These are phyloP conservation scores for Synchiropus splendidus DNA, from an alignment of 2,113 vertebrate species.

Conservation along the genomic window DNA sequence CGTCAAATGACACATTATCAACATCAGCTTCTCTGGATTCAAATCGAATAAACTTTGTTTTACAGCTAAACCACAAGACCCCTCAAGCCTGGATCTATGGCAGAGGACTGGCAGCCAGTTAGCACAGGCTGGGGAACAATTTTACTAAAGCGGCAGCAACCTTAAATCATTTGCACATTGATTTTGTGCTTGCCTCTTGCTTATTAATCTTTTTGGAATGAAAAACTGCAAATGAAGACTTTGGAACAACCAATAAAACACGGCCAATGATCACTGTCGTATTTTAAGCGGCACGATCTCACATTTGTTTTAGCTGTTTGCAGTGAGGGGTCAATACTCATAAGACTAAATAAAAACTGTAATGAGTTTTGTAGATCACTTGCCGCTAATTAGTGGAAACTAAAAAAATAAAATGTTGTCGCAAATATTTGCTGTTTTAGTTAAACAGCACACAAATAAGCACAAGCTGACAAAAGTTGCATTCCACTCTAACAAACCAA, in stretches of 20 bases:
- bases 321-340: conserved; percentile 31
- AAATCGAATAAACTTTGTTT: conserved; percentile 41
- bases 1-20: conserved; percentile 15
- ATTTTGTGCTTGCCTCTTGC: conserved; percentile 52
- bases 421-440: too few species aligned
- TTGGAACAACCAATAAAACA: conserved; percentile 57
- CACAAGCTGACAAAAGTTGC: too few species aligned
- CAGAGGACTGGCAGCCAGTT: conserved; percentile 24
- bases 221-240: conserved; percentile 61
- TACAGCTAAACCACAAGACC: conserved; percentile 38
- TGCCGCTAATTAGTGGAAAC: too few species aligned
- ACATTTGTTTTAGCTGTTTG: conserved; percentile 37
- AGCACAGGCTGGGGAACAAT: conserved; percentile 39
- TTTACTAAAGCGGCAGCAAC: conserved; percentile 49
- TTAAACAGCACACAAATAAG: too few species aligned
- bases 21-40: conserved; percentile 27
- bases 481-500: too few species aligned
- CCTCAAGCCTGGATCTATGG: conserved; percentile 46
- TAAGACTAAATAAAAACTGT: too few species aligned
- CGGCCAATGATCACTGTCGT: conserved; percentile 48
- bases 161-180: conserved; percentile 65
- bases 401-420: too few species aligned
- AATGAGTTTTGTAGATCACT: too few species aligned
- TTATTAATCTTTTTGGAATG: conserved; percentile 59
- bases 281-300: conserved; percentile 52